Percentiles rank a stretch among this genome's conserved stretches.
phyloP scores from a whole-genome alignment of 2,888 invertebrate species.

The Rotaria magnacalcarata region DNA sequence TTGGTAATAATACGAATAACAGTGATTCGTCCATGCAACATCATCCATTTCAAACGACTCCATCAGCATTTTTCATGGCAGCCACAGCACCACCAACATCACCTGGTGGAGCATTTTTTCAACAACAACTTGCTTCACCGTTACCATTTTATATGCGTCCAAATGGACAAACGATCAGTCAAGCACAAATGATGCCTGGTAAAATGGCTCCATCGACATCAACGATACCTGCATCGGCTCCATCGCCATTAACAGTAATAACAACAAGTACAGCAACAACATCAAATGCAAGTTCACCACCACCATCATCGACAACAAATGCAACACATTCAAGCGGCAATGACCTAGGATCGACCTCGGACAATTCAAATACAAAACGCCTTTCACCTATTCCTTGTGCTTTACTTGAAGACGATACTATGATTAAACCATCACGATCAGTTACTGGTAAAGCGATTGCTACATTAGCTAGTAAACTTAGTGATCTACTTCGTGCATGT shows the following conservation, averaged over 20 bases:
- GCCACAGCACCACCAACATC: background rate
- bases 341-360: background rate
- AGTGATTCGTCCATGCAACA: background rate
- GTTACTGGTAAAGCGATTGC: background rate
- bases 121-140: slow-evolving; percentile 16
- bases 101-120: background rate
- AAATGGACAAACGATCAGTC: background rate
- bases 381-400: slow-evolving; percentile 4
- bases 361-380: background rate
- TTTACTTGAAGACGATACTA: background rate
- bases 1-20: background rate
- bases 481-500: background rate
- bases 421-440: background rate
- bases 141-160: slow-evolving; percentile 14
- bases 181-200: background rate
- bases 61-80: slow-evolving; percentile 15
- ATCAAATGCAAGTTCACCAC: background rate
- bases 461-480: background rate
- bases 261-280: background rate
- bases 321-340: background rate
- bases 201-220: background rate
- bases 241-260: background rate
- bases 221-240: background rate
- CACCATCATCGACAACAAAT: background rate
- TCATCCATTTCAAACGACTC: slow-evolving; percentile 9